Conservation (phyloP, 2,797 vertebrate species). For the Podarcis lilfordi region DNA sequence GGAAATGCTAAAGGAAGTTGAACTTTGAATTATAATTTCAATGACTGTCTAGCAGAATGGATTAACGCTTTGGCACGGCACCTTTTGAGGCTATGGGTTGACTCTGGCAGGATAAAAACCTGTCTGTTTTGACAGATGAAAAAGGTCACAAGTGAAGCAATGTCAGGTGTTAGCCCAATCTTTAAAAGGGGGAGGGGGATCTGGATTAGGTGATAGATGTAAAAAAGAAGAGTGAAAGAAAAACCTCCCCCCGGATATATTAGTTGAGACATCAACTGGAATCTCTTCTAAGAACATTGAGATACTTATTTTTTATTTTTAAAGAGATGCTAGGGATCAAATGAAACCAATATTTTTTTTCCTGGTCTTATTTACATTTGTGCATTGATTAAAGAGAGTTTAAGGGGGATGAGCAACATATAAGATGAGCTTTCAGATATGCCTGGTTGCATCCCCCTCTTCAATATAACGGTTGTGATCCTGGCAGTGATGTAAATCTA, state of each 20-base stretch:
- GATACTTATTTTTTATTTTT: slow-evolving; percentile 35
- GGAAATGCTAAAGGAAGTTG: slow-evolving; percentile 81
- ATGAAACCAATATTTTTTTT: slow-evolving; percentile 11
- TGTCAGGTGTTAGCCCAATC: slow-evolving; percentile 69
- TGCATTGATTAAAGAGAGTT: slow-evolving; percentile 4
- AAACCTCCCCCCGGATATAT: slow-evolving; percentile 16
- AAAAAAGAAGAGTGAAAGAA: neutral
- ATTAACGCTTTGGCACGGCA: slow-evolving; percentile 75
- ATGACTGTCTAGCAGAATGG: slow-evolving; percentile 78
- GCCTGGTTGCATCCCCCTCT: neutral
- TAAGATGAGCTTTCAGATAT: fast-evolving
- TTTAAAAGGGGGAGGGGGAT: slow-evolving; percentile 42
- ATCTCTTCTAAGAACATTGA: slow-evolving; percentile 37
- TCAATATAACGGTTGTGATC: neutral
- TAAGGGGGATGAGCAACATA: slow-evolving; percentile 14
- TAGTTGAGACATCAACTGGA: slow-evolving; percentile 41
- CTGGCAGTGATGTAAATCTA: neutral
- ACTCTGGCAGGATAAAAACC: slow-evolving; percentile 77
- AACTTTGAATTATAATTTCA: slow-evolving; percentile 84
- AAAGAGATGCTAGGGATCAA: slow-evolving; percentile 14
- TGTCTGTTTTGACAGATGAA: slow-evolving; percentile 81
- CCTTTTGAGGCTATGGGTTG: slow-evolving; percentile 76
- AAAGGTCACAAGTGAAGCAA: slow-evolving; percentile 76
- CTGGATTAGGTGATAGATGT: slow-evolving; percentile 70
- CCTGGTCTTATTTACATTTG: slow-evolving; percentile 20